Conservation (phyloP, 23 tunicate genomes). For the Halocynthia roretzi region DNA sequence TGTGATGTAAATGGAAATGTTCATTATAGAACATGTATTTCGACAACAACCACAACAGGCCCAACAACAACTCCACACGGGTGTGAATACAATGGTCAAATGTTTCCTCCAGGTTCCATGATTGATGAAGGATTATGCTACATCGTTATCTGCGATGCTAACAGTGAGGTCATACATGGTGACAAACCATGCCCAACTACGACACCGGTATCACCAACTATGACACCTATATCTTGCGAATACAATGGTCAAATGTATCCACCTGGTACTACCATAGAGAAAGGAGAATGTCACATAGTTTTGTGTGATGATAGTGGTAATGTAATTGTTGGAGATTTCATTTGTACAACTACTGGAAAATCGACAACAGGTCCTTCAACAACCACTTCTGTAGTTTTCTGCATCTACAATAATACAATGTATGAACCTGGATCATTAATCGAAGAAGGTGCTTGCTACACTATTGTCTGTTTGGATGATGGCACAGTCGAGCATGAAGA, state of each 20-base stretch:
- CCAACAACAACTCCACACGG: not conserved
- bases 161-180: slow-evolving; percentile 7
- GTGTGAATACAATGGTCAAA: not conserved
- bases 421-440: not conserved
- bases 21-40: no score
- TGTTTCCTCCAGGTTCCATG: slow-evolving; percentile 1
- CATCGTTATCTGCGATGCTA: not conserved
- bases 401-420: not conserved
- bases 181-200: no score
- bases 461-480: not conserved
- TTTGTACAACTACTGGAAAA: no score
- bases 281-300: no score
- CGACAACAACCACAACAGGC: no score
- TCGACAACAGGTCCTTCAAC: no score
- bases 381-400: not conserved
- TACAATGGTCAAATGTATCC: no score
- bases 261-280: no score
- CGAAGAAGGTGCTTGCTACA: not conserved
- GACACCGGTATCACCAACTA: not conserved
- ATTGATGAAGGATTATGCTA: slow-evolving; percentile 6
- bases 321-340: no score
- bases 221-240: not conserved
- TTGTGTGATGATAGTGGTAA: no score
- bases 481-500: no score
- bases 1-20: no score